Base-by-base conservation (phyloP, 2,797 vertebrate species). In the Macropodus opercularis region DNA sequence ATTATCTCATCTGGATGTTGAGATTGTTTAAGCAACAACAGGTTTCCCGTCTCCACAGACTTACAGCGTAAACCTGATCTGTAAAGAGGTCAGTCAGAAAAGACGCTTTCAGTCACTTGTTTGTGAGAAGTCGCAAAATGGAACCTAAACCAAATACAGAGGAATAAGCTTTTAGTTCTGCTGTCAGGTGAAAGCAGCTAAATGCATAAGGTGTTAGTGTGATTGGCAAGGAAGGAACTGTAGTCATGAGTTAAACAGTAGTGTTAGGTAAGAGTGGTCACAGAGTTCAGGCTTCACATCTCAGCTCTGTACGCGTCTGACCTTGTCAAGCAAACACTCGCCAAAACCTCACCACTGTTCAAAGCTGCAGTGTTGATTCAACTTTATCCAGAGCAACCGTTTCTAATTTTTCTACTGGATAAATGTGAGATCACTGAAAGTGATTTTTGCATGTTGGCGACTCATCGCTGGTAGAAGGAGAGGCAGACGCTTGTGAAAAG, bases 161-260 rank as follows among this genome's bases (percentile, higher is more conserved):
- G 43, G 84, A 77, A 51, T 43, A 0, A 36, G 26, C 26, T 63
- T 59, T 52, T 0, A 8, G 24, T 72, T 44, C 6, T 44, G 32
- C 21, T 24, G 47, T 66, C 68, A 68, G 69, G 39, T 61, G 69
- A 26, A 61, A n/a, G 3, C 8, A 24, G 51, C 26, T 27, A 19
- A 32, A 0, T 12, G 19, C 46, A 26, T 42, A 12, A 27, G 22
- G 48, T 0, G 11, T 36, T 31, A n/a, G 19, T 56, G 60, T 0
- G 23, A n/a, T 14, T 23, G 22, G 13, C 44, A 52, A 78, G 70
- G 43, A 75, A 83, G 72, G 70, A 22, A 53, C 7, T 65, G 49
- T 60, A 55, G 42, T 31, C 36, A 63, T 43, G 29, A 63, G 58
- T 81, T 77, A 68, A 71, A 72, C 62, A 69, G 86, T 75, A 67